Conservation (phyloP, 2,797 vertebrate genomes). For the Enteromius paludinosus region DNA sequence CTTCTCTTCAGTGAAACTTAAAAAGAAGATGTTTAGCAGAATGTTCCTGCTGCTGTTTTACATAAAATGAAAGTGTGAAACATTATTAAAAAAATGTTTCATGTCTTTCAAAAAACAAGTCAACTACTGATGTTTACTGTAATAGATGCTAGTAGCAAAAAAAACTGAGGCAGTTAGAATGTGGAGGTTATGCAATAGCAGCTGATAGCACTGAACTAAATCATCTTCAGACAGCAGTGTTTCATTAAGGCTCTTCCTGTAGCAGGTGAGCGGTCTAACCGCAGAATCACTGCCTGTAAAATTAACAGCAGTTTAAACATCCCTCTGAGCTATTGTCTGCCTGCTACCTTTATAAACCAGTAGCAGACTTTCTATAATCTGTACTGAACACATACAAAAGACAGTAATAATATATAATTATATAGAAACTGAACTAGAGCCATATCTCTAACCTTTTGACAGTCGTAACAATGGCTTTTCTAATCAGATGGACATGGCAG, state of each 20-base stretch:
- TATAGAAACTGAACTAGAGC: not conserved
- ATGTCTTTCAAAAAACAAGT: too few relatives aligned
- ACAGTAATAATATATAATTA: slow-evolving; percentile 6
- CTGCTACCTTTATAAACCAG: slow-evolving; percentile 6
- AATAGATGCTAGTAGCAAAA: not conserved
- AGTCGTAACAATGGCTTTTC: not conserved
- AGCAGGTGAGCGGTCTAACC: slow-evolving; percentile 12
- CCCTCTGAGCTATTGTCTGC: slow-evolving; percentile 23
- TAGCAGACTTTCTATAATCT: not conserved
- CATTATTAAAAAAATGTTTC: too few relatives aligned
- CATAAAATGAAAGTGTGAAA: too few relatives aligned
- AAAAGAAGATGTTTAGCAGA: not conserved
- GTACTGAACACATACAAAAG: not conserved
- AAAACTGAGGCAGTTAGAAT: not conserved
- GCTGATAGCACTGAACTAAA: slow-evolving; percentile 9
- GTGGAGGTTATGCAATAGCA: not conserved
- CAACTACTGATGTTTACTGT: not conserved
- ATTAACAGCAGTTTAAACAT: slow-evolving; percentile 35
- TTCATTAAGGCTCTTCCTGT: slow-evolving; percentile 36
- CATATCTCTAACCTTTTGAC: not conserved
- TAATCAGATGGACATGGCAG: not conserved
- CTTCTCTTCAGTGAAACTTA: not conserved
- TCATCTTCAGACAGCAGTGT: slow-evolving; percentile 34
- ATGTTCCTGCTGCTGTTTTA: not conserved
- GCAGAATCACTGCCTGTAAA: slow-evolving; percentile 25